phyloP scores from a whole-genome alignment of 2,797 vertebrate species.

The Brachyalestes nurse region DNA sequence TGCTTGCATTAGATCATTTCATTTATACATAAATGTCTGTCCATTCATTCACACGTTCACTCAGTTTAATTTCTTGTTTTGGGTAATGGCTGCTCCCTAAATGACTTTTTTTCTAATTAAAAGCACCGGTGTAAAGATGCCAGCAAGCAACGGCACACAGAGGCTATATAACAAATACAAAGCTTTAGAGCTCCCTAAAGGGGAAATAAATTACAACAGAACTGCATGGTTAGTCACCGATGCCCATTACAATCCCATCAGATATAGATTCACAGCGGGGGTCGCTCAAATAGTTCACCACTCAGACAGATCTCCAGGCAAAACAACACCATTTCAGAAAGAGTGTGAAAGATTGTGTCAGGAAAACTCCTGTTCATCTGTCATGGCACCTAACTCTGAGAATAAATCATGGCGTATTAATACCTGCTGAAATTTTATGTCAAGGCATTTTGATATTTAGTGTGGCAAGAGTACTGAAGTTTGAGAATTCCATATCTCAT shows the following conservation, averaged over 20 bases:
- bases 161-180: constrained; percentile 24
- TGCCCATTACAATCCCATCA: constrained; percentile 51
- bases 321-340: constrained; percentile 15
- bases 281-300: constrained; percentile 16
- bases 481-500: neutral
- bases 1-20: neutral
- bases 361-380: constrained; percentile 1
- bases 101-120: constrained; percentile 6
- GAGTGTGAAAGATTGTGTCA: neutral
- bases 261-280: constrained; percentile 26
- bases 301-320: constrained; percentile 41
- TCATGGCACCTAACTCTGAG: neutral
- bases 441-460: neutral
- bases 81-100: neutral
- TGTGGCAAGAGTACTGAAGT: neutral
- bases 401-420: neutral
- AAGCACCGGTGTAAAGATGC: constrained; percentile 23
- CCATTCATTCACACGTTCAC: neutral
- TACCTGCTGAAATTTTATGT: neutral
- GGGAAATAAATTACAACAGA: constrained; percentile 18
- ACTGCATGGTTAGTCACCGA: constrained; percentile 30
- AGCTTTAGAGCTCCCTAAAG: constrained; percentile 40
- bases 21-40: too few relatives aligned
- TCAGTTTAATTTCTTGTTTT: neutral
- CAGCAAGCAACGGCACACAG: constrained; percentile 29